Base-by-base conservation (phyloP, 2,113 vertebrate genomes). In the Percina caprodes region DNA sequence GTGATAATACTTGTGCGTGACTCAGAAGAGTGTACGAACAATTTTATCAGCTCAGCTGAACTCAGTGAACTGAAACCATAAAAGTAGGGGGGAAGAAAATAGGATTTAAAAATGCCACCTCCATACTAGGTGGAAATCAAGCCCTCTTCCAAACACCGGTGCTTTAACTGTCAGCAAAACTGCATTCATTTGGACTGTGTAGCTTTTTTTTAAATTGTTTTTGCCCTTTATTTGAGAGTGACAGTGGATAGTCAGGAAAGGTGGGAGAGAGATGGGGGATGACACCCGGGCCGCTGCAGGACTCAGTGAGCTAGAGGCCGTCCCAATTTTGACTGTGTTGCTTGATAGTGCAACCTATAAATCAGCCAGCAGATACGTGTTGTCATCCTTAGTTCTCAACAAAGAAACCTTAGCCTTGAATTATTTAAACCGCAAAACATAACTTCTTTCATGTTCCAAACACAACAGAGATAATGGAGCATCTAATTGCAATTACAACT, bases 31-130 rank as follows among this genome's bases (percentile, higher is more conserved):
- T 10, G 18, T 35, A 35, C 39, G 24, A 58, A 58, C 24, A 33
- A 21, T 68, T 79, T 55, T 18, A 65, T 58, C 3, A 14, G 24
- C n/a, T 69, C 48, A 45, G 19, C 49, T 65, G 49, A 76, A 56
- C 54, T n/a, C 35, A 48, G 18, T 69, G 46, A 48, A 14, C 19
- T 55, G 33, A 39, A 74, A 52, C 61, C 49, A n/a, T 48, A 39
- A 35, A 33, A 35, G 12, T 15, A 1, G 39, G 6, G 21, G 19
- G 7, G 49, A 33, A 24, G 11, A n/a, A 12, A 61, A 21, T 21
- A 13, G 3, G 5, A n/a, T n/a, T 62, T 39, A 13, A 5, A 39
- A 35, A 33, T n/a, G 45, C 11, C 4, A 2, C 15, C 15, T 9
- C 2, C 21, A n/a, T n/a, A 49, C 30, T 24, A 14, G 56, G 35